Evolutionary conservation across 2,113 vertebrate genomes (phyloP).

Genomic region (Chlamydotis undulata): DNA sequence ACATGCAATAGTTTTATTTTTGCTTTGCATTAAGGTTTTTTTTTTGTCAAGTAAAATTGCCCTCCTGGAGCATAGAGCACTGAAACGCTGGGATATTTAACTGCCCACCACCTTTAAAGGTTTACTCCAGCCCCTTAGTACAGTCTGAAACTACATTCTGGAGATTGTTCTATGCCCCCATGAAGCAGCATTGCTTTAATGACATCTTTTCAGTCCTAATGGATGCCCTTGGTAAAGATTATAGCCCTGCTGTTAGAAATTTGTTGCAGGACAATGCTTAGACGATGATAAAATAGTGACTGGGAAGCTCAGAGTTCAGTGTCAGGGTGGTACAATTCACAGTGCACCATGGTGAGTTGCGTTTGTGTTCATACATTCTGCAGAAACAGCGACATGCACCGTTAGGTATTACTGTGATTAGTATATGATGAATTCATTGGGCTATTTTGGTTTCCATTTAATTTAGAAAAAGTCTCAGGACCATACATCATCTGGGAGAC

Average conservation of each 20-base stretch:
- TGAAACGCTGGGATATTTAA: not conserved
- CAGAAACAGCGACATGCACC: not conserved
- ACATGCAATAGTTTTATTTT: not conserved
- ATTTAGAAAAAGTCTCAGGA: not conserved
- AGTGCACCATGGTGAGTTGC: fast-evolving
- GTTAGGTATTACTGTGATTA: not conserved
- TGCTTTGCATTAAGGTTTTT: not conserved
- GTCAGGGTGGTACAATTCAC: not conserved
- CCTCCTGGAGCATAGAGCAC: not conserved
- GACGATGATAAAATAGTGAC: not conserved
- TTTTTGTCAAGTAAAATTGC: conserved; percentile 11
- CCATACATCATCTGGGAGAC: not conserved
- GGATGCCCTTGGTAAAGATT: not conserved
- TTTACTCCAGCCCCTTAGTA: not conserved
- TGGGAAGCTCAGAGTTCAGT: not conserved
- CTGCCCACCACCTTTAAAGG: not conserved
- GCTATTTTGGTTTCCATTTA: not conserved
- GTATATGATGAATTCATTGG: not conserved
- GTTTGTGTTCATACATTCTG: not conserved
- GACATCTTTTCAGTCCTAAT: not conserved
- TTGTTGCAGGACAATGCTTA: not conserved
- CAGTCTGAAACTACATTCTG: not conserved
- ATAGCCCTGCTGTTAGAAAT: not conserved
- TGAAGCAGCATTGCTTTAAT: not conserved
- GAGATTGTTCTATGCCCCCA: not conserved